Conservation (phyloP, 23 tunicate species). For the Trididemnum clinides region DNA sequence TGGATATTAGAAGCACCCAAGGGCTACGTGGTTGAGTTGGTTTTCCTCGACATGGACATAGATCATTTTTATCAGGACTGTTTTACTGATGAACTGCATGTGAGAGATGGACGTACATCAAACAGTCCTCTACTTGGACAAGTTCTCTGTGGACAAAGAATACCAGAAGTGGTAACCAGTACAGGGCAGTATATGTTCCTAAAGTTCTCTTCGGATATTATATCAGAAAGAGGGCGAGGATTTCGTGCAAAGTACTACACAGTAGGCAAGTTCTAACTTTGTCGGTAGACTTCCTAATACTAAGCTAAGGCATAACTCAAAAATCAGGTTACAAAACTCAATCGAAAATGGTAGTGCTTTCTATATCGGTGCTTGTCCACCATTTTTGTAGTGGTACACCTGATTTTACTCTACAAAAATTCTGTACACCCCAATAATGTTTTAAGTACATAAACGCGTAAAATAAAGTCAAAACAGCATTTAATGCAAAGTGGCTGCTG, state of each 20-base stretch:
- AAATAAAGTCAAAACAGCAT: no score
- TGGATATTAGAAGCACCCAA: conserved; percentile 49
- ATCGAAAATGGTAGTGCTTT: no score
- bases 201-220: background rate
- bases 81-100: conserved; percentile 12
- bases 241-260: conserved; percentile 38
- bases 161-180: conserved; percentile 29
- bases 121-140: conserved; percentile 29
- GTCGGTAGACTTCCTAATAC: no score
- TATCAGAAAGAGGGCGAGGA: conserved; percentile 13
- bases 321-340: no score
- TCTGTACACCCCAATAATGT: no score
- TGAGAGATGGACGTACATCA: background rate
- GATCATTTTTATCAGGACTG: conserved; percentile 13
- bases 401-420: no score
- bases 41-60: conserved; percentile 29
- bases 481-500: no score
- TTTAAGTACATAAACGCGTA: no score
- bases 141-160: conserved; percentile 34
- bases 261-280: no score
- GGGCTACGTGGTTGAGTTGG: background rate
- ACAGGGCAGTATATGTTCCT: conserved; percentile 30
- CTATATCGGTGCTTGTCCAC: no score
- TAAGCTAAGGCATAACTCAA: no score
- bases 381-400: no score